Evolutionary conservation across 2,113 vertebrate species (phyloP).

Genomic region (Delphinus delphis): DNA sequence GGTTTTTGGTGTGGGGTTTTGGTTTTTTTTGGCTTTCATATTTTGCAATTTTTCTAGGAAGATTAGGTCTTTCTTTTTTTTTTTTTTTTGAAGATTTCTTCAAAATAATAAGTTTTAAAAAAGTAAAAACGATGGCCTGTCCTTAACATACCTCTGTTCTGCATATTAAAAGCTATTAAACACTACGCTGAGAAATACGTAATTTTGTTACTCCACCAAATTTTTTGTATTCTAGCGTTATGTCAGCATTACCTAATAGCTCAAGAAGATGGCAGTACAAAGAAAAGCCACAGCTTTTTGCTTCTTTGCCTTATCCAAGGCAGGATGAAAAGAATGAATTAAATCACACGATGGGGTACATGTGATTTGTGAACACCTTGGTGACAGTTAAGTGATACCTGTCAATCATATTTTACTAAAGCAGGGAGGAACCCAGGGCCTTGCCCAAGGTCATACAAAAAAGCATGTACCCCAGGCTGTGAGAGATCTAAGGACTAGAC

Average conservation of each 20-base stretch:
- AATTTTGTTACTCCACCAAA: conserved; percentile 15
- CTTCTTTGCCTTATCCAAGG: conserved; percentile 35
- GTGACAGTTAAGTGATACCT: conserved; percentile 21
- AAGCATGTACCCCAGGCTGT: neutral
- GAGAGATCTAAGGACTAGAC: neutral
- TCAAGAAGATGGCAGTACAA: conserved; percentile 75
- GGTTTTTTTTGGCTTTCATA: neutral
- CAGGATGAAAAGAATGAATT: conserved; percentile 42
- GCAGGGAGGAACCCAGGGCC: neutral
- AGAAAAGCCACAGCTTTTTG: conserved; percentile 52
- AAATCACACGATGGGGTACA: neutral
- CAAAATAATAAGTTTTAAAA: conserved; percentile 30
- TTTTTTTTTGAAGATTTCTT: conserved; percentile 19
- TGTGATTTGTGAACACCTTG: neutral
- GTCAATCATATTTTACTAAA: conserved; percentile 7
- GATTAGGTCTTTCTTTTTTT: neutral
- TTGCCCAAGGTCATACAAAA: conserved; percentile 65
- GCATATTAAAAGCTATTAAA: conserved; percentile 34
- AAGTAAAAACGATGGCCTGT: conserved; percentile 10
- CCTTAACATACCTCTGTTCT: conserved; percentile 24
- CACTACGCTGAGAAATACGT: neutral
- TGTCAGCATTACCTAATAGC: conserved; percentile 57
- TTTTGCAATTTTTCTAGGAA: conserved; percentile 42
- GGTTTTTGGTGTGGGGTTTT: neutral
- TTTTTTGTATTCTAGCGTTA: conserved; percentile 46